A percentile compares a stretch with the other conserved stretches of the same genome.
phyloP scores from a whole-genome alignment of 2,888 invertebrate species.

The Mesochorus sp. region DNA sequence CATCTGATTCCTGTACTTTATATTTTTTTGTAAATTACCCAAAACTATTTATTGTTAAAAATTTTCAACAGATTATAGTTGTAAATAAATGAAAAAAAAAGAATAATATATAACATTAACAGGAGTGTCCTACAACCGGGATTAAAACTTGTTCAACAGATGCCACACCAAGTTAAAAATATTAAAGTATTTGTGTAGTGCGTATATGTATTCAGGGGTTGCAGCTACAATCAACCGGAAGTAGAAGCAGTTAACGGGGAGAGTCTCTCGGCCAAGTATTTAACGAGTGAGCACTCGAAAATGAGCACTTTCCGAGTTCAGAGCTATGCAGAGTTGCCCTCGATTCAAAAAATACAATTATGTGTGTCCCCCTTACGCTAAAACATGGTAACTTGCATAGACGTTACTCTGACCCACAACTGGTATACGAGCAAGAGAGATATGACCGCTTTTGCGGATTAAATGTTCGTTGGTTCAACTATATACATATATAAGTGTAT shows the following conservation, averaged over 20 bases:
- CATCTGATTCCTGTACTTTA: too few species aligned
- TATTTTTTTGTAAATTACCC: too few species aligned
- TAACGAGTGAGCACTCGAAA: constrained; percentile 36
- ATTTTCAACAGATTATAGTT: too few species aligned
- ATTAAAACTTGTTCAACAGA: not conserved
- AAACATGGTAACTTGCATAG: constrained; percentile 1
- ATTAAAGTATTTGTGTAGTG: not conserved
- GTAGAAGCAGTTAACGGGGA: constrained; percentile 8
- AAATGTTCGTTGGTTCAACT: constrained; percentile 28
- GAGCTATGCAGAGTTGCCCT: not conserved
- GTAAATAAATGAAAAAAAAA: too few species aligned
- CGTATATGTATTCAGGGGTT: not conserved
- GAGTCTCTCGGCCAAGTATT: constrained; percentile 37
- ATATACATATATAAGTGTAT: too few species aligned
- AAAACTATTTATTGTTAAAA: too few species aligned
- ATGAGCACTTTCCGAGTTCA: constrained; percentile 2
- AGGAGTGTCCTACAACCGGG: too few species aligned
- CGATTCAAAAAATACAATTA: constrained; percentile 52
- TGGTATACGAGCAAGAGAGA: constrained; percentile 43
- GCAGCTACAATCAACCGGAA: constrained; percentile 4
- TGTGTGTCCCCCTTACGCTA: not conserved
- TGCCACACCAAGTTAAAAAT: not conserved
- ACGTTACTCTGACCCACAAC: constrained; percentile 3
- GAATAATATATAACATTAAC: too few species aligned
- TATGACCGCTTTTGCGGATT: constrained; percentile 49